Evolutionary conservation across 2,113 vertebrate genomes (phyloP).

Genomic region (Amblyopsis rosae): DNA sequence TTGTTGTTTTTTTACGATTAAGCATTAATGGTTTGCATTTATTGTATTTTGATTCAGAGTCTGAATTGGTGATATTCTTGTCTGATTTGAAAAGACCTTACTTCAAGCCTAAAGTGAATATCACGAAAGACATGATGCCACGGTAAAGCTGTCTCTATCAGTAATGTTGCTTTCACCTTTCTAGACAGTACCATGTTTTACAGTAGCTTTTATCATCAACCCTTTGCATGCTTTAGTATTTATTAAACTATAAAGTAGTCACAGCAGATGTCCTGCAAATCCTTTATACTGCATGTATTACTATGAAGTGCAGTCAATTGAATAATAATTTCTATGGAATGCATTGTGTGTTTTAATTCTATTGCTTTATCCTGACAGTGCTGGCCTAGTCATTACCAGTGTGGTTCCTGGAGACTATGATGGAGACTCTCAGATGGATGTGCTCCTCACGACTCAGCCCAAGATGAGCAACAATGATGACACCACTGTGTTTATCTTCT

Average conservation of each 20-base stretch:
- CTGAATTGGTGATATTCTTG: constrained; percentile 87
- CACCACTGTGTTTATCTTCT: constrained; percentile 82
- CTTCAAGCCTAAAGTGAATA: constrained; percentile 89
- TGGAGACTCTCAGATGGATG: constrained; percentile 98
- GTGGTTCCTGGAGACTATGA: constrained; percentile 97
- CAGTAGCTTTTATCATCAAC: constrained; percentile 37
- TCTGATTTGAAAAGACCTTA: constrained; percentile 91
- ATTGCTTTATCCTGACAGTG: constrained; percentile 27
- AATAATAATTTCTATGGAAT: background rate
- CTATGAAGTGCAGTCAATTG: too few relatives aligned
- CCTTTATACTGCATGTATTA: too few relatives aligned
- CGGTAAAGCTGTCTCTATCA: constrained; percentile 72
- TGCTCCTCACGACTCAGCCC: constrained; percentile 82
- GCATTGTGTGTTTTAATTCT: background rate
- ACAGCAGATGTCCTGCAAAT: too few relatives aligned
- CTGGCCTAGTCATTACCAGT: constrained; percentile 80
- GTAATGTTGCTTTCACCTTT: background rate
- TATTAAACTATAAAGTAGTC: too few relatives aligned
- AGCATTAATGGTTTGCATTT: constrained; percentile 20
- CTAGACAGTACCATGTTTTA: background rate
- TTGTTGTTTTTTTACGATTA: background rate
- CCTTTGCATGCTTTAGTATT: too few relatives aligned
- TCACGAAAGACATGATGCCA: constrained; percentile 69
- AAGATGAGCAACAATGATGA: constrained; percentile 38
- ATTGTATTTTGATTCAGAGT: constrained; percentile 75